Base-by-base conservation (phyloP, 2,888 invertebrate genomes). In the Phrixothrix hirtus region DNA sequence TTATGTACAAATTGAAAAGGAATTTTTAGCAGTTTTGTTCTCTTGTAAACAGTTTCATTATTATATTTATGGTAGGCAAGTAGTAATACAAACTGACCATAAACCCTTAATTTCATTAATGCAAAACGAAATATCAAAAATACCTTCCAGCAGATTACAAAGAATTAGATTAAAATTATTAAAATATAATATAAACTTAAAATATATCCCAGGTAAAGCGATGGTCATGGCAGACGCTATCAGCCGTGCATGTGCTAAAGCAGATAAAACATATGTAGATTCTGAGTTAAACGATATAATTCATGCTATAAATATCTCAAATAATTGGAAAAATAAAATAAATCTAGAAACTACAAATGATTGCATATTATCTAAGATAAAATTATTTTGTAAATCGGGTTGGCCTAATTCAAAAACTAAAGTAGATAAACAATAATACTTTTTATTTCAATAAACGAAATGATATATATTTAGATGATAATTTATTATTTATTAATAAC, bases 1-100 rank as follows among this genome's bases (percentile, higher is more conserved):
- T 10, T 56, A 48, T 31, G 39, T 26, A 2, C 43, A 53, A 39
- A 27, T 48, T 1, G 42, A 56, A 11, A 56, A 56, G 30, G 44
- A 56, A 30, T 37, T 26, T 13, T 34, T 47, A 10, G 42, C 42
- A 7, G 4, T 55, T 3, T 9, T 51, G 2, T 55, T 42, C 37
- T 25, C 42, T 1, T 17, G 26, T 1, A 47, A 48, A 32, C 47
- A 52, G 17, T 55, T 52, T 42, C 41, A 55, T 31, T 16, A 41
- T 5, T 55, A 26, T 42, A 9, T 51, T 5, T 55, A 41, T 37
- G 50, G 46, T 1, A 10, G 37, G n/a, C 15, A 7, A 14, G 12
- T 46, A 12, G 30, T 9, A 5, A 12, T 51, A 6, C n/a, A 31
- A 17, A 55, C 31, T 2, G 50, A 50, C n/a, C 46, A 55, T 27